Evolutionary conservation across 2,888 invertebrate genomes (phyloP).

Genomic region (Sacculina carcini): DNA sequence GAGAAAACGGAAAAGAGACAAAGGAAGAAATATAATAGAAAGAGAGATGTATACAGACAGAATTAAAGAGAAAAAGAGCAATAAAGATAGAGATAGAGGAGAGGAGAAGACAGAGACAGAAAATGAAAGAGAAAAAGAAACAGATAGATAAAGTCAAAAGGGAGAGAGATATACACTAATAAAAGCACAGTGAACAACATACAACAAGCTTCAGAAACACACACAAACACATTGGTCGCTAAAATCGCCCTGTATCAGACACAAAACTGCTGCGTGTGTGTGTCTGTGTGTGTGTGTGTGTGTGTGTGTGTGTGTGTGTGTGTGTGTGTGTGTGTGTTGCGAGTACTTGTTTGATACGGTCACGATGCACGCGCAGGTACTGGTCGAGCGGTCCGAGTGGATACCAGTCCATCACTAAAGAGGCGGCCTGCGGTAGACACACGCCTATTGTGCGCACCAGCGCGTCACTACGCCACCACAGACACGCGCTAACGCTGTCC

Average conservation of each 20-base stretch:
- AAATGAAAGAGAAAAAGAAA: not conserved
- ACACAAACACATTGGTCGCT: too few relatives aligned
- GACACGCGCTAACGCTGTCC: not conserved
- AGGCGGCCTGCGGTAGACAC: slow-evolving; percentile 30
- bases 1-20: not conserved
- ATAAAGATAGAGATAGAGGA: not conserved
- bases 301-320: too few relatives aligned
- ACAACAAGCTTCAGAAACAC: not conserved
- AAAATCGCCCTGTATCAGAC: too few relatives aligned
- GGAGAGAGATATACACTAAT: not conserved
- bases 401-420: slow-evolving; percentile 54
- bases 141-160: not conserved
- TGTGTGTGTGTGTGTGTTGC: too few relatives aligned
- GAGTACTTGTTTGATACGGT: slow-evolving; percentile 28
- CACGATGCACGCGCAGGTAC: slow-evolving; percentile 27
- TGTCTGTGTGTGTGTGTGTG: too few relatives aligned
- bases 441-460: slow-evolving; percentile 2
- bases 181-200: not conserved
- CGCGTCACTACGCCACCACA: slow-evolving; percentile 3
- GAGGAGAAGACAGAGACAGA: not conserved
- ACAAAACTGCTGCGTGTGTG: too few relatives aligned
- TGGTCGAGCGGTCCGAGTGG: slow-evolving; percentile 47
- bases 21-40: not conserved
- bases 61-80: not conserved
- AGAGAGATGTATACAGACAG: not conserved